Base-by-base conservation (phyloP, 2,888 invertebrate species). In the Tillus elongatus region DNA sequence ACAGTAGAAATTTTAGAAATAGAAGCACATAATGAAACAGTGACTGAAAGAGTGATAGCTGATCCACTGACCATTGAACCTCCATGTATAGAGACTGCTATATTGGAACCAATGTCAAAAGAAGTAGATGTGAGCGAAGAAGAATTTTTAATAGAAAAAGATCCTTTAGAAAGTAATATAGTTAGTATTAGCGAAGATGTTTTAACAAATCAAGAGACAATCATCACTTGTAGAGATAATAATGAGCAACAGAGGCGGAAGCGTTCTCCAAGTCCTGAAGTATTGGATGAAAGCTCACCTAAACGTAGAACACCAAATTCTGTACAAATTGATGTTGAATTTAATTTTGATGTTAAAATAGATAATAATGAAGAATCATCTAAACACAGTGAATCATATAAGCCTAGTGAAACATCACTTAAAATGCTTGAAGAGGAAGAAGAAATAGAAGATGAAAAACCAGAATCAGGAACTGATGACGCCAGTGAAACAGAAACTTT, bases 141-240 rank as follows among this genome's bases (percentile, higher is more conserved):
- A 43, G 57, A 57, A 40, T 19, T n/a, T 8, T 19, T 19, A 19
- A 19, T 19, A 19, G 24, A 8, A 8, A 19, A n/a, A 8, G n/a
- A n/a, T 19, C 6, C 24, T n/a, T 8, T 6, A 31, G 37, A 33
- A 40, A 57, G 52, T 50, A 56, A 53, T 50, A 57, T 55, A 49
- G 56, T 65, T 49, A 64, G 63, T 56, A 59, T 65, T 48, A 64
- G 62, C 50, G 62, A 64, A 52, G 55, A 55, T 41, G 54, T 64
- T 46, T 53, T 60, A 46, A 54, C 60, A 48, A 55, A 63, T 44
- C 57, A 60, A 52, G 61, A 64, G 61, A 61, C 61, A 59, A 63
- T 63, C 60, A 62, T 63, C 51, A 58, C 53, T 31, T 61, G 58
- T 57, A 60, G 56, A 38, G 52, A 54, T 30, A 49, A 45, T 40